phyloP scores from a whole-genome alignment of 23 tunicate genomes.

The Phallusia fumigata region DNA sequence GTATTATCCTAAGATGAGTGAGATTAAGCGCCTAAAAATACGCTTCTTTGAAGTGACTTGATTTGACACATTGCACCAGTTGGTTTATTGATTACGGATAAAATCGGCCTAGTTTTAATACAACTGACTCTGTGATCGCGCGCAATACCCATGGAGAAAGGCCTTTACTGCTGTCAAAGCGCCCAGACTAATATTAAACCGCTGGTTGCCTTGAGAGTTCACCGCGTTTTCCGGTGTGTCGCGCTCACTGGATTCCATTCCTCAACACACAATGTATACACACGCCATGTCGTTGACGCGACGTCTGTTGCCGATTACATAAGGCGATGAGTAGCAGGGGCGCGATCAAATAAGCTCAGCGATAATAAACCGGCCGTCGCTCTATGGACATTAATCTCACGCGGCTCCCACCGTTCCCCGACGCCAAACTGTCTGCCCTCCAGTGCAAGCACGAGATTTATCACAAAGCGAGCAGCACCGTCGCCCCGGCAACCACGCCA shows the following conservation, averaged over 20 bases:
- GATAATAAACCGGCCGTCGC: too few relatives aligned
- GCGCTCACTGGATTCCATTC: background rate
- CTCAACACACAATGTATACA: background rate
- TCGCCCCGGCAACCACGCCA: background rate
- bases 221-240: slow-evolving; percentile 9
- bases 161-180: too few relatives aligned
- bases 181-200: too few relatives aligned
- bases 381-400: slow-evolving; percentile 2
- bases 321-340: background rate
- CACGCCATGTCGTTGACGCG: background rate
- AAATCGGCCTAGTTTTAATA: background rate
- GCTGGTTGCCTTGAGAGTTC: too few relatives aligned
- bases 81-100: background rate
- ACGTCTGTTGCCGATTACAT: background rate
- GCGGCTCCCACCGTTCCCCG: slow-evolving; percentile 10
- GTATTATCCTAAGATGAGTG: background rate
- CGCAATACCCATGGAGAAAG: too few relatives aligned
- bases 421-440: slow-evolving; percentile 3
- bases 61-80: background rate
- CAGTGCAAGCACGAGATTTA: background rate
- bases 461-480: slow-evolving; percentile 2
- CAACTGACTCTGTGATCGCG: too few relatives aligned
- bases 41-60: background rate
- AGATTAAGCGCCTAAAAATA: background rate
- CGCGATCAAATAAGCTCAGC: too few relatives aligned